Percentiles rank a stretch among this genome's conserved stretches.
Evolutionary conservation across 64 coral and sea anemone species (phyloP).

Genomic region (Pocillopora damicornis): DNA sequence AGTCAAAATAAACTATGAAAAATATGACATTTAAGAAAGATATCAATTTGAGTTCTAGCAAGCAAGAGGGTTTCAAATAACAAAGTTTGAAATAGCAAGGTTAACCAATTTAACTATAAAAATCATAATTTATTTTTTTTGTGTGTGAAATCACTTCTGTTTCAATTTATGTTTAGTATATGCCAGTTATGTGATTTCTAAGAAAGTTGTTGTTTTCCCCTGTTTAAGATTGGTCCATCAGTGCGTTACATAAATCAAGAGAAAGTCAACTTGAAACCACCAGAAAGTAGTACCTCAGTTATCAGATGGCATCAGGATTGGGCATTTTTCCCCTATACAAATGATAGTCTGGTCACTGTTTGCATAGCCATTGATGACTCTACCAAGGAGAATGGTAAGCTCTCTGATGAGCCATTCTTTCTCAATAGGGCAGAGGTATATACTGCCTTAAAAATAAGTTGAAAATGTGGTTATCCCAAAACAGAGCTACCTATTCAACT

Average conservation of each 20-base stretch:
- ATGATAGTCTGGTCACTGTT: constrained; percentile 9
- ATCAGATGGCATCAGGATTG: constrained; percentile 36
- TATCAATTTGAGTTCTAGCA: no score
- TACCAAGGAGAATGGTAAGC: constrained; percentile 24
- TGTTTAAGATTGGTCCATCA: constrained; percentile 22
- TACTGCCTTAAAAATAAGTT: neutral
- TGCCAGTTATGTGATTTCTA: neutral
- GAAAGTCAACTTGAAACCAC: constrained; percentile 36
- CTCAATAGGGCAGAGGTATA: neutral
- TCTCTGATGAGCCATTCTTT: neutral
- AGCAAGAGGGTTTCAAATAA: no score
- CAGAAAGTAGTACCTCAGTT: neutral
- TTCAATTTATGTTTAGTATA: no score
- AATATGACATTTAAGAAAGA: no score
- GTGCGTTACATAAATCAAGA: constrained; percentile 21
- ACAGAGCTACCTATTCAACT: no score
- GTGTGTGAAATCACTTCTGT: no score
- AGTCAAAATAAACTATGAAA: no score
- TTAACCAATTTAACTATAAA: no score
- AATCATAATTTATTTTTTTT: no score
- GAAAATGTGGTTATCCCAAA: no score
- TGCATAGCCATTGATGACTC: constrained; percentile 25
- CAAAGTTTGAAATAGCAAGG: no score
- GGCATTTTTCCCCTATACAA: constrained; percentile 37
- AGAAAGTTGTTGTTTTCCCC: neutral